phyloP scores from a whole-genome alignment of 1,140 invertebrate genomes.

The Pseudoatta argentina region DNA sequence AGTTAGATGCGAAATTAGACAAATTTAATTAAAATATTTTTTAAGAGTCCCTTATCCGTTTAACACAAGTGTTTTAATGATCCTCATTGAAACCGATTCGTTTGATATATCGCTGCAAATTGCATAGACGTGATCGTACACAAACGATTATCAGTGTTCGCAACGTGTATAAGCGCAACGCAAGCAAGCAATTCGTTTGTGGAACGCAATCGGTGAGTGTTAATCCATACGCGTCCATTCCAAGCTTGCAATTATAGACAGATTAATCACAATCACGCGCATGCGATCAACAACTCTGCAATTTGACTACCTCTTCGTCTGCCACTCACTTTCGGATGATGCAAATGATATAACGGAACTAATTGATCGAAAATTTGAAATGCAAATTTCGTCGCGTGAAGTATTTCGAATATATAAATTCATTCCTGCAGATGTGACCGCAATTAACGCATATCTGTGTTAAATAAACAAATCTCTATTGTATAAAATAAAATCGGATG shows the following conservation, averaged over 20 bases:
- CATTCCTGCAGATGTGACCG: not conserved
- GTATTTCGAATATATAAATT: constrained; percentile 14
- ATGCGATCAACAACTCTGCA: constrained; percentile 42
- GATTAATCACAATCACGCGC: constrained; percentile 58
- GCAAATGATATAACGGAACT: constrained; percentile 29
- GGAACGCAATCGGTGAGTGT: constrained; percentile 40
- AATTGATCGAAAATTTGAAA: constrained; percentile 39
- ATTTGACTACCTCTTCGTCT: constrained; percentile 41
- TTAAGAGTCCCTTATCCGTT: not conserved
- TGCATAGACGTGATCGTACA: constrained; percentile 43
- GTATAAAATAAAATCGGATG: too few species aligned
- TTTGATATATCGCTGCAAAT: constrained; percentile 49
- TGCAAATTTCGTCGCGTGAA: not conserved
- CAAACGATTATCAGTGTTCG: constrained; percentile 31
- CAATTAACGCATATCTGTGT: constrained; percentile 7
- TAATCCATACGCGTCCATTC: constrained; percentile 53
- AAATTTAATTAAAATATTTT: not conserved
- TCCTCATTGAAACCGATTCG: constrained; percentile 32
- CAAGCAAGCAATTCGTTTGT: constrained; percentile 37
- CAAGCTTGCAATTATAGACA: constrained; percentile 48
- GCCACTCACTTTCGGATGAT: constrained; percentile 14
- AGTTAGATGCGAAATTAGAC: not conserved
- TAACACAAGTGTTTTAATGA: not conserved
- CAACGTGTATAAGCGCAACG: constrained; percentile 26
- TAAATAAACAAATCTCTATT: not conserved